Percentiles rank a stretch among this genome's conserved stretches.
Evolutionary conservation across 1,140 invertebrate genomes (phyloP).

Genomic region (Trypoxylus dichotomus): DNA sequence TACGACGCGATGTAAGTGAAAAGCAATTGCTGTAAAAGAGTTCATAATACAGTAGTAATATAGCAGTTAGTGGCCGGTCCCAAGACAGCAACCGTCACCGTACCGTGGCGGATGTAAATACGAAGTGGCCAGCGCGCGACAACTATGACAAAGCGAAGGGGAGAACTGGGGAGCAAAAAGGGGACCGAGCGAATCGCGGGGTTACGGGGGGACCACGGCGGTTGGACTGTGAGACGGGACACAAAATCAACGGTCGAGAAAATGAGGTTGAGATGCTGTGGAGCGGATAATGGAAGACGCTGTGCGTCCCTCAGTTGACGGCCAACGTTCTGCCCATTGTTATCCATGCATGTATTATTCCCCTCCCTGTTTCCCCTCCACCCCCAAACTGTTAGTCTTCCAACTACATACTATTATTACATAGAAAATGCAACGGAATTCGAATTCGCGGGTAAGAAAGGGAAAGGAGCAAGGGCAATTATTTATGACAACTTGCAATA

Average conservation of each 20-base stretch:
- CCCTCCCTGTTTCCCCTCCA: background rate
- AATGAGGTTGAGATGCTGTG: constrained; percentile 56
- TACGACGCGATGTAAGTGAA: constrained; percentile 38
- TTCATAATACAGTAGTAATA: constrained; percentile 39
- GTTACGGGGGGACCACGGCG: background rate
- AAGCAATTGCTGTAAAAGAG: constrained; percentile 41
- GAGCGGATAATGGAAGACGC: constrained; percentile 55
- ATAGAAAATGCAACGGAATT: background rate
- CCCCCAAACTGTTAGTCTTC: background rate
- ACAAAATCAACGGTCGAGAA: constrained; percentile 56
- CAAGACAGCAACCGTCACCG: constrained; percentile 24
- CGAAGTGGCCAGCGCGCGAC: constrained; percentile 38
- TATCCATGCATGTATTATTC: constrained; percentile 33
- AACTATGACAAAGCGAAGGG: constrained; percentile 39
- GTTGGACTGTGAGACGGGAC: constrained; percentile 43
- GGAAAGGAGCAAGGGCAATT: too few species aligned
- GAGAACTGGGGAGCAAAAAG: background rate
- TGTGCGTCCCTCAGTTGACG: constrained; percentile 43
- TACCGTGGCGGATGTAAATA: constrained; percentile 36
- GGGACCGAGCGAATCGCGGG: background rate
- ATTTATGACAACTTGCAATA: background rate
- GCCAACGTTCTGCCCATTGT: constrained; percentile 37
- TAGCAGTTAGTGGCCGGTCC: constrained; percentile 39
- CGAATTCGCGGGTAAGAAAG: too few species aligned
- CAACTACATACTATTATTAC: constrained; percentile 1